Conservation (phyloP, 1,140 invertebrate species). For the Homalodisca vitripennis region DNA sequence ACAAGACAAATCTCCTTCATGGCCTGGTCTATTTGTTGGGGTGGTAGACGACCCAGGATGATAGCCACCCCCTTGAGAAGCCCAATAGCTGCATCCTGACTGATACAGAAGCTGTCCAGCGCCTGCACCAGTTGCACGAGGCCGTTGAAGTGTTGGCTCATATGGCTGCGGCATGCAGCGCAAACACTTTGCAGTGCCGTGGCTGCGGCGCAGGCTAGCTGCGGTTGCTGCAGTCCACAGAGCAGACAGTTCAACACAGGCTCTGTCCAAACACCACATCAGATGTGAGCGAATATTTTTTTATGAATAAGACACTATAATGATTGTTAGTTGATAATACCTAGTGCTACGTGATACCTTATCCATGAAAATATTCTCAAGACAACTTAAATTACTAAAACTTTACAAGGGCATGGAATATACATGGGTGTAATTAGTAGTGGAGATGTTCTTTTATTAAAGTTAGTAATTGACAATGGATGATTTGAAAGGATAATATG, state of each 20-base stretch:
- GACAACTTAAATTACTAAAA: too few relatives aligned
- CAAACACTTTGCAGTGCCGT: constrained; percentile 74
- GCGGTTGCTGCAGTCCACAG: constrained; percentile 67
- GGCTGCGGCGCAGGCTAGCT: constrained; percentile 75
- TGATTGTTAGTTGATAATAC: too few relatives aligned
- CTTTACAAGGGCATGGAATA: too few relatives aligned
- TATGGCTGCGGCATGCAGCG: constrained; percentile 72
- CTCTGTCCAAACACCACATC: constrained; percentile 52
- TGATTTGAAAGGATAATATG: too few relatives aligned
- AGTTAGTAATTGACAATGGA: too few relatives aligned
- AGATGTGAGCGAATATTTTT: too few relatives aligned
- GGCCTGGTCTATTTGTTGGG: constrained; percentile 63
- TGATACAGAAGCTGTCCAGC: constrained; percentile 76
- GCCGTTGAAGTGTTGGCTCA: constrained; percentile 76
- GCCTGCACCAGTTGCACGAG: constrained; percentile 70
- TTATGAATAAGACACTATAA: too few relatives aligned
- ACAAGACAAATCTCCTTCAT: constrained; percentile 77
- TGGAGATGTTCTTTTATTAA: too few relatives aligned
- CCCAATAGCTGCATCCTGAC: constrained; percentile 76
- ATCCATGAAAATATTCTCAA: too few relatives aligned
- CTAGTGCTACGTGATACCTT: too few relatives aligned
- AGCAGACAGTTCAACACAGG: constrained; percentile 79
- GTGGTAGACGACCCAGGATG: constrained; percentile 62
- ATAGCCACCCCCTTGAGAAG: constrained; percentile 75
- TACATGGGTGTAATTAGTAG: too few relatives aligned